These are phyloP conservation scores for Trichosurus vulpecula DNA, from an alignment of 2,797 vertebrate species.

Conservation along the genomic window DNA sequence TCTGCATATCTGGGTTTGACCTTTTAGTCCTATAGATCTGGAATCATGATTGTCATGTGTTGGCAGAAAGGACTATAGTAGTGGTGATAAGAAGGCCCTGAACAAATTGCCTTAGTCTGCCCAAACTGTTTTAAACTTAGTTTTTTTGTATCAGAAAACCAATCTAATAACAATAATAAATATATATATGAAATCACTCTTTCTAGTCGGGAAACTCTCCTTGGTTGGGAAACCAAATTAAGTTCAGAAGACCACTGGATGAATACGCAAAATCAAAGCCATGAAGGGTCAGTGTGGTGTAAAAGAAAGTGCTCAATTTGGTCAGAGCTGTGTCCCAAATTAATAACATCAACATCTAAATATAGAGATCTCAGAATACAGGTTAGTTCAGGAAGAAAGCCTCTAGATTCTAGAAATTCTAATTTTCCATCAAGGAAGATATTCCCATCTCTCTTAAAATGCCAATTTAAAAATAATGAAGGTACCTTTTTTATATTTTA, in stretches of 20 bases:
- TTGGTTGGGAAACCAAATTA: not conserved
- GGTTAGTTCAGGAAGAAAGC: not conserved
- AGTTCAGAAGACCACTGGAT: not conserved
- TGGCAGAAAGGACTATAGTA: not conserved
- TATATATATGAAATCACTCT: not conserved
- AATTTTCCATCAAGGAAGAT: not conserved
- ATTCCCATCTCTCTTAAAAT: not conserved
- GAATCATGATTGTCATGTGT: not conserved
- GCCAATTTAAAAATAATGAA: not conserved
- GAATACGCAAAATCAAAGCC: not conserved
- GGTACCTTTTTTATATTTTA: not conserved
- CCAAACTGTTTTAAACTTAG: not conserved
- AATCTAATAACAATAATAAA: not conserved
- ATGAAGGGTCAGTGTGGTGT: not conserved
- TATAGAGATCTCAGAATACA: not conserved
- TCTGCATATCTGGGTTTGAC: not conserved
- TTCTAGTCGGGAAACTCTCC: not conserved
- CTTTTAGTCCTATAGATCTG: not conserved
- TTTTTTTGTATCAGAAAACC: not conserved
- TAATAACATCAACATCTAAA: not conserved
- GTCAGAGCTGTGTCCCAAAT: not conserved
- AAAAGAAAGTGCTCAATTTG: not conserved
- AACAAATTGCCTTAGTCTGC: not conserved
- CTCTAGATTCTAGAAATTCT: not conserved
- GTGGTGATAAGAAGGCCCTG: not conserved